A percentile compares a stretch with the other conserved stretches of the same genome.
Conservation (phyloP, 2,888 invertebrate genomes). For the Acrocyrtus sp. region DNA sequence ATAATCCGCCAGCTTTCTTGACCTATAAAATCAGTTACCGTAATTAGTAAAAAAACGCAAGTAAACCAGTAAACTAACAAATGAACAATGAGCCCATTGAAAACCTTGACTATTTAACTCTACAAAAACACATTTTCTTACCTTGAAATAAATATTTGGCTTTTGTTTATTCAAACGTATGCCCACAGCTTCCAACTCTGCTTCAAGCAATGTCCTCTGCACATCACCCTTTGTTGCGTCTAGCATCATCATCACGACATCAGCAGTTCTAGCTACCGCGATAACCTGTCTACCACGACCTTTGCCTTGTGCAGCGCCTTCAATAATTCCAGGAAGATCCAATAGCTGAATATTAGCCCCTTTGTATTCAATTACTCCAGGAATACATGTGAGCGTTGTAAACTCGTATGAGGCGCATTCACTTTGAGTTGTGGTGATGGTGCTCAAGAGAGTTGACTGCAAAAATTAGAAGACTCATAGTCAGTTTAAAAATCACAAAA, state of each 20-base stretch:
- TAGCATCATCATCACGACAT: constrained; percentile 98
- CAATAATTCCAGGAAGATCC: constrained; percentile 99
- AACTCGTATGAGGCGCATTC: constrained; percentile 99
- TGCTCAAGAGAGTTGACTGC: constrained; percentile 93
- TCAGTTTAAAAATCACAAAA: too few species aligned
- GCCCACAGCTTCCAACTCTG: constrained; percentile 96
- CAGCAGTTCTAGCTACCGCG: constrained; percentile 97
- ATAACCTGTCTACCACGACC: constrained; percentile 74
- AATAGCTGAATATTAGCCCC: constrained; percentile 98
- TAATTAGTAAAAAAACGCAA: too few species aligned
- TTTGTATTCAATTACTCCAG: constrained; percentile 96
- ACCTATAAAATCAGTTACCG: constrained; percentile 69
- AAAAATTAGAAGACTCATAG: background rate
- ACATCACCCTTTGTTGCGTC: constrained; percentile 99
- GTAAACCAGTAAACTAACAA: too few species aligned
- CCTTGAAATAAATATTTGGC: constrained; percentile 99
- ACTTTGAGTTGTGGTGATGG: constrained; percentile 94
- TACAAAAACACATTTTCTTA: constrained; percentile 65
- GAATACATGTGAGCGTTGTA: constrained; percentile 96
- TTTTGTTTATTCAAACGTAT: constrained; percentile 94
- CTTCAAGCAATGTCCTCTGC: constrained; percentile 89
- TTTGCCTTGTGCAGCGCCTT: constrained; percentile 91
- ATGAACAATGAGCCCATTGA: too few species aligned
- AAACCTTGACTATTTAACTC: background rate
- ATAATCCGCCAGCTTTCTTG: constrained; percentile 95